Conservation (phyloP, 2,888 invertebrate species). For the Drosophila longiperda region DNA sequence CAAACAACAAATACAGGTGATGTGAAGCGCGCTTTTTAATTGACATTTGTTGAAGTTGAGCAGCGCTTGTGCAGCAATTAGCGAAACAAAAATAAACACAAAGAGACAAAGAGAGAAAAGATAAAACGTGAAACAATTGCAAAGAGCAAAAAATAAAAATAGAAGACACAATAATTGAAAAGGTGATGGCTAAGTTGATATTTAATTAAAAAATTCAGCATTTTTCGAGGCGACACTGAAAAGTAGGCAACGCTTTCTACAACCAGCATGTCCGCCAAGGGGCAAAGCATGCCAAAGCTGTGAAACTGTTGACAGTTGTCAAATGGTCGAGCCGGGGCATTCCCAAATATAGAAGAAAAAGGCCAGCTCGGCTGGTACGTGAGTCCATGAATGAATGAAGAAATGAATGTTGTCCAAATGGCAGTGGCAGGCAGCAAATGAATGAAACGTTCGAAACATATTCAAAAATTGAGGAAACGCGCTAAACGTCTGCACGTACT, state of each 20-base stretch:
- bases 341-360: conserved; percentile 12
- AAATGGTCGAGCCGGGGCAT: conserved; percentile 71
- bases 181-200: conserved; percentile 64
- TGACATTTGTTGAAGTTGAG: conserved; percentile 70
- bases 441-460: conserved; percentile 58
- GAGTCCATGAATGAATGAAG: conserved; percentile 56
- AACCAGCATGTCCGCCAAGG: conserved; percentile 52
- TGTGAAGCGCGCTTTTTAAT: conserved; percentile 76
- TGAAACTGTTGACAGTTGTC: conserved; percentile 80
- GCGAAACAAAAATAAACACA: conserved; percentile 23
- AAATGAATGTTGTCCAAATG: conserved; percentile 38
- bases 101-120: conserved; percentile 19
- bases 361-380: conserved; percentile 40
- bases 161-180: conserved; percentile 43
- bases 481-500: conserved; percentile 75
- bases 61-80: conserved; percentile 73
- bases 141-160: conserved; percentile 32
- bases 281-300: conserved; percentile 61
- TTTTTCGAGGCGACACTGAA: conserved; percentile 45
- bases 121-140: conserved; percentile 53
- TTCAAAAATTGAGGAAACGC: conserved; percentile 62
- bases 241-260: conserved; percentile 62
- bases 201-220: conserved; percentile 81
- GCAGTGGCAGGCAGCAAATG: conserved; percentile 44
- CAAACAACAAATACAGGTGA: conserved; percentile 52